A percentile compares a stretch with the other conserved stretches of the same genome.
Evolutionary conservation across 2,797 vertebrate genomes (phyloP).

Genomic region (Hippopotamyrus pictus): DNA sequence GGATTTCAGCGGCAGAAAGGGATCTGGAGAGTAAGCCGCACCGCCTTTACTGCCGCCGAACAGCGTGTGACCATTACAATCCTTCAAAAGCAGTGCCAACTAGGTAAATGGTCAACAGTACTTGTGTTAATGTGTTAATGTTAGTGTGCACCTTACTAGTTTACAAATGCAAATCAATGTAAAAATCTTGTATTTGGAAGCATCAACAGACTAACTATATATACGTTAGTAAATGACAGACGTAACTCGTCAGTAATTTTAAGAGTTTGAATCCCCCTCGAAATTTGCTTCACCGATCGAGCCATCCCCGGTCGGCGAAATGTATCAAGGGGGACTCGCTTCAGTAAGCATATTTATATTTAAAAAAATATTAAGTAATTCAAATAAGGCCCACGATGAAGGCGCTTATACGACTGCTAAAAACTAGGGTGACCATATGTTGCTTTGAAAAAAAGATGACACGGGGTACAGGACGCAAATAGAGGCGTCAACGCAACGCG

Average conservation of each 20-base stretch:
- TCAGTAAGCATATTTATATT: neutral
- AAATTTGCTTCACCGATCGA: neutral
- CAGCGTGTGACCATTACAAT: neutral
- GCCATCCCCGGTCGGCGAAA: neutral
- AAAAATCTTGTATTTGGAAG: neutral
- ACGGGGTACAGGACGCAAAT: neutral
- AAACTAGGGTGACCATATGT: neutral
- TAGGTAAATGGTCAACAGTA: neutral
- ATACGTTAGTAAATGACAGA: neutral
- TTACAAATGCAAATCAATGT: neutral
- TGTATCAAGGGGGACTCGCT: neutral
- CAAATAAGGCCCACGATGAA: neutral
- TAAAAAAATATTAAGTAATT: neutral
- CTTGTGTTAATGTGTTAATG: neutral
- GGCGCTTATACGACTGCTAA: neutral
- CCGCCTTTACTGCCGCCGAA: neutral
- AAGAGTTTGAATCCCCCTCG: neutral
- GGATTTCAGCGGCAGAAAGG: constrained; percentile 55
- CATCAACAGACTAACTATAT: neutral
- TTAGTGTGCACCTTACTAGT: neutral
- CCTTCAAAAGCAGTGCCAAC: neutral
- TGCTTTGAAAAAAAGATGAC: neutral
- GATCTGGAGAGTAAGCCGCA: neutral
- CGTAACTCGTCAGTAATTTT: neutral
- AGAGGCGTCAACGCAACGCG: neutral